Conservation (phyloP, 2,113 vertebrate genomes). For the Trichechus manatus region DNA sequence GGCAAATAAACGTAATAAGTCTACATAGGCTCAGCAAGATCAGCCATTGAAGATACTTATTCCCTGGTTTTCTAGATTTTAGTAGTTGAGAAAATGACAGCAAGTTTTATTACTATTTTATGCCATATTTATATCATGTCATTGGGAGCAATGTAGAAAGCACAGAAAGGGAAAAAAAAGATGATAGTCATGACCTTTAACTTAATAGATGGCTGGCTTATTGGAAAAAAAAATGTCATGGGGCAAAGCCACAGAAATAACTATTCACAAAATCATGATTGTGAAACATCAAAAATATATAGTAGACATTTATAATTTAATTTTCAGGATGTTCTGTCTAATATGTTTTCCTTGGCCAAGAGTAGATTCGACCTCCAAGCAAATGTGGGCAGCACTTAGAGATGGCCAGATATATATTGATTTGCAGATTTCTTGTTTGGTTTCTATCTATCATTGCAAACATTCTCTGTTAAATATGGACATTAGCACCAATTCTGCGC, state of each 20-base stretch:
- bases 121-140: neutral
- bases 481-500: neutral
- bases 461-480: neutral
- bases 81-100: slow-evolving; percentile 8
- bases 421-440: slow-evolving; percentile 39
- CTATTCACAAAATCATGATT: slow-evolving; percentile 23
- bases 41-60: neutral
- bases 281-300: slow-evolving; percentile 50
- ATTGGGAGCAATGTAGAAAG: neutral
- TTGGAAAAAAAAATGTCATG: neutral
- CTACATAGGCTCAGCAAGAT: neutral
- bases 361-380: neutral
- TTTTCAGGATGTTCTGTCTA: slow-evolving; percentile 37
- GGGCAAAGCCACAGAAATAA: slow-evolving; percentile 18
- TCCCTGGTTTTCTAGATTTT: neutral
- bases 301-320: slow-evolving; percentile 56
- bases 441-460: neutral
- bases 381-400: slow-evolving; percentile 14
- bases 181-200: neutral
- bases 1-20: neutral
- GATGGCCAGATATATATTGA: slow-evolving; percentile 36
- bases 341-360: slow-evolving; percentile 45
- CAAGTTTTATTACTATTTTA: neutral
- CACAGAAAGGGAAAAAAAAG: neutral
- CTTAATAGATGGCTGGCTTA: neutral